Evolutionary conservation across 1,140 invertebrate species (phyloP).

Genomic region (Thaumatotibia leucotreta): DNA sequence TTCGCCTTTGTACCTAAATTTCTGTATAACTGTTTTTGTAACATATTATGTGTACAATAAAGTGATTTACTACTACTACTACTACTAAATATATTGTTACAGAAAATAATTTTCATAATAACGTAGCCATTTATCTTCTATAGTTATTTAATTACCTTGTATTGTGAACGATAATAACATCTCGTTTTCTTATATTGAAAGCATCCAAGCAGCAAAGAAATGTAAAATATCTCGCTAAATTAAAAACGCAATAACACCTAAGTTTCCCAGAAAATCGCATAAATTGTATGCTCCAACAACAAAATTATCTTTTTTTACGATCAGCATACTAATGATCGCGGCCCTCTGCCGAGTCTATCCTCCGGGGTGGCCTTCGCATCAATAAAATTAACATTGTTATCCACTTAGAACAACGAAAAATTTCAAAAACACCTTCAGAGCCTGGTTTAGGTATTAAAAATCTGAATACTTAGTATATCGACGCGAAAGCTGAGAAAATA

Average conservation of each 20-base stretch:
- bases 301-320: conserved; percentile 71
- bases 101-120: no score
- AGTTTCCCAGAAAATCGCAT: conserved; percentile 51
- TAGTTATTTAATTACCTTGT: no score
- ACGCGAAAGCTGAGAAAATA: no score
- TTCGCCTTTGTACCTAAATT: no score
- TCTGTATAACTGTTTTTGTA: no score
- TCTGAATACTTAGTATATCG: neutral
- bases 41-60: no score
- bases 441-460: neutral
- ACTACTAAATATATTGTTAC: no score
- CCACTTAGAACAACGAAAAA: conserved; percentile 67
- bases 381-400: conserved; percentile 76
- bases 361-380: conserved; percentile 58
- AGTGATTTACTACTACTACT: no score
- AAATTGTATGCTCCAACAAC: conserved; percentile 67
- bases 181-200: neutral
- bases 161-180: no score
- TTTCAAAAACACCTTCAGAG: conserved; percentile 34
- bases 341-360: conserved; percentile 44
- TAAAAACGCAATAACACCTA: conserved; percentile 16
- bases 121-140: no score
- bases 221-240: neutral
- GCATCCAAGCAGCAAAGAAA: neutral
- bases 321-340: conserved; percentile 67